Conservation (phyloP, 1,140 invertebrate species). For the Formica selysi region DNA sequence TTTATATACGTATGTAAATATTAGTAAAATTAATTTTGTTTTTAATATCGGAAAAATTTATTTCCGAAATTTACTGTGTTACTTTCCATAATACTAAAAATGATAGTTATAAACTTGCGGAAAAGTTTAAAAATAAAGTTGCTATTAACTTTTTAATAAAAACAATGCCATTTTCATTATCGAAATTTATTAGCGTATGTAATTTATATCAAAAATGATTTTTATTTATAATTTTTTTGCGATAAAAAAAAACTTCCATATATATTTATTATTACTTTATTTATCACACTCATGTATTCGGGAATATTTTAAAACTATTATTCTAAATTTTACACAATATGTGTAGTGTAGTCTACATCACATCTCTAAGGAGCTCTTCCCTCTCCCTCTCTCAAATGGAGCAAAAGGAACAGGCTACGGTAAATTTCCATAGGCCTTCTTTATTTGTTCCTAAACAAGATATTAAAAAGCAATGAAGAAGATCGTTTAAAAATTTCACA, state of each 20-base stretch:
- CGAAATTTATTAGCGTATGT: neutral
- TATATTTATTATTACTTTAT: neutral
- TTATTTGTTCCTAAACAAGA: too few relatives aligned
- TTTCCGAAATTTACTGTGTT: neutral
- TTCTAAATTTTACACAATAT: too few relatives aligned
- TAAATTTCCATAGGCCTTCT: constrained; percentile 18
- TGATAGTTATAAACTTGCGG: too few relatives aligned
- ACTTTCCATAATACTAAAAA: neutral
- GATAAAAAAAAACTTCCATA: neutral
- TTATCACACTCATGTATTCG: too few relatives aligned
- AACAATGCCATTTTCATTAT: neutral
- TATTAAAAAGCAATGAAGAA: too few relatives aligned
- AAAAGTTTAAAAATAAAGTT: too few relatives aligned
- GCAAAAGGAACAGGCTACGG: neutral
- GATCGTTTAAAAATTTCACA: too few relatives aligned
- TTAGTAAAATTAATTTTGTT: neutral
- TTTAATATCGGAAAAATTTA: neutral
- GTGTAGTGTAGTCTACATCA: too few relatives aligned
- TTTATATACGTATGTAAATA: neutral
- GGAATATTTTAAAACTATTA: too few relatives aligned
- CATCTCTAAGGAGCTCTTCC: neutral
- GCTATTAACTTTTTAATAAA: neutral
- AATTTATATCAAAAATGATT: neutral
- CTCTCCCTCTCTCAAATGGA: neutral
- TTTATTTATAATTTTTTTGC: constrained; percentile 1